Percentiles rank a stretch among this genome's conserved stretches.
Evolutionary conservation across 2,113 vertebrate species (phyloP).

Genomic region (Conger conger): DNA sequence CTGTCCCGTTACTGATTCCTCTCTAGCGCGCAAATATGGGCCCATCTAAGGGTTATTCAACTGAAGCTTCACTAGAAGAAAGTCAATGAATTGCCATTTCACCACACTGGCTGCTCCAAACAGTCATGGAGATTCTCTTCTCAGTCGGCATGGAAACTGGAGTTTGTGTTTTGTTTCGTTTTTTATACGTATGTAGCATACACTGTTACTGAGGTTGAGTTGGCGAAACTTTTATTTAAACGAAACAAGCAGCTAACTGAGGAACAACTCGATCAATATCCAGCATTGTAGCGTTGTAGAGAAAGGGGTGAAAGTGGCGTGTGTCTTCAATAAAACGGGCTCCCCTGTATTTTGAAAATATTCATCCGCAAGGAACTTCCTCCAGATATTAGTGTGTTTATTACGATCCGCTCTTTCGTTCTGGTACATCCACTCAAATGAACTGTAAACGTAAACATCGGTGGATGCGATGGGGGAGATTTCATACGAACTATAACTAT

Average conservation of each 20-base stretch:
- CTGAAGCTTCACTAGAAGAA: conserved; percentile 52
- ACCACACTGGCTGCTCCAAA: conserved; percentile 8
- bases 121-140: background rate
- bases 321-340: background rate
- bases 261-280: conserved; percentile 42
- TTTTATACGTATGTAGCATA: conserved; percentile 78
- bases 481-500: background rate
- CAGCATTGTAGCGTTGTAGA: conserved; percentile 27
- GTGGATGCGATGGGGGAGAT: background rate
- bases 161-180: conserved; percentile 31
- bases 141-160: conserved; percentile 29
- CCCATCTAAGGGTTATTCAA: conserved; percentile 53
- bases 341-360: conserved; percentile 14
- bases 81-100: conserved; percentile 60
- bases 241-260: conserved; percentile 69
- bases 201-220: conserved; percentile 77
- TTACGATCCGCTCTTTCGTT: conserved; percentile 1
- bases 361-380: background rate
- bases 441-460: background rate
- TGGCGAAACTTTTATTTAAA: conserved; percentile 68
- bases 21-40: conserved; percentile 42
- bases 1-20: conserved; percentile 31
- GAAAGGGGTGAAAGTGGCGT: conserved; percentile 8
- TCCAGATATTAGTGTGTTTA: background rate
- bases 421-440: background rate